A percentile compares a stretch with the other conserved stretches of the same genome.
Conservation (phyloP, 2,113 vertebrate genomes). For the Struthio camelus region DNA sequence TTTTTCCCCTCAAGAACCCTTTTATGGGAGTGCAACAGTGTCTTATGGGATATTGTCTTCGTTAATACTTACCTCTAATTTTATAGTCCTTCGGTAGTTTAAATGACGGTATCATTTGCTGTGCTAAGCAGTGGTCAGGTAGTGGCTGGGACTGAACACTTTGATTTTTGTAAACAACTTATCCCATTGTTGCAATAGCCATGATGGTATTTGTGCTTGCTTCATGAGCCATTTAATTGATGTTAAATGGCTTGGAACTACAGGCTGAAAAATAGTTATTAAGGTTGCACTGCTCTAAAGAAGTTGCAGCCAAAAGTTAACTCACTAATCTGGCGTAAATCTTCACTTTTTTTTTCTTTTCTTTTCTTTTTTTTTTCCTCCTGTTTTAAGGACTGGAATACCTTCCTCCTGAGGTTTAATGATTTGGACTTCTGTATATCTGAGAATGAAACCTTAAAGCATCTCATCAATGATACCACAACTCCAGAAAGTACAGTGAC, state of each 20-base stretch:
- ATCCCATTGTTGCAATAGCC: neutral
- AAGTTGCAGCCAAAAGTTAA: neutral
- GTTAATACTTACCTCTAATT: neutral
- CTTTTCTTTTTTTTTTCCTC: no score
- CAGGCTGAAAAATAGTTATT: accelerated
- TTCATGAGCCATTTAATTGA: neutral
- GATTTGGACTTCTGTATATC: conserved; percentile 97
- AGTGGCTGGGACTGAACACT: neutral
- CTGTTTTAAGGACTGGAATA: conserved; percentile 95
- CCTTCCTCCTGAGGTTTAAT: conserved; percentile 93
- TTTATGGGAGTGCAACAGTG: neutral
- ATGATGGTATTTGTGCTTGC: neutral
- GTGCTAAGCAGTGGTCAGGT: neutral
- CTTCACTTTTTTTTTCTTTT: no score
- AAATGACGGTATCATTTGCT: neutral
- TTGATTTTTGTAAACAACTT: neutral
- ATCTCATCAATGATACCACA: conserved; percentile 90
- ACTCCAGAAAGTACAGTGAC: conserved; percentile 89
- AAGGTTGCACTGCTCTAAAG: neutral
- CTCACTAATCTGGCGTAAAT: neutral
- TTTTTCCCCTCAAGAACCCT: accelerated
- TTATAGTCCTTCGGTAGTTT: neutral
- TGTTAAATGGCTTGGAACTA: neutral
- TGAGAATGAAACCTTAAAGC: conserved; percentile 96
- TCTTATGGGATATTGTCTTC: neutral